These are phyloP conservation scores for Heliconius charithonia DNA, from an alignment of 2,888 invertebrate genomes.

Conservation along the genomic window DNA sequence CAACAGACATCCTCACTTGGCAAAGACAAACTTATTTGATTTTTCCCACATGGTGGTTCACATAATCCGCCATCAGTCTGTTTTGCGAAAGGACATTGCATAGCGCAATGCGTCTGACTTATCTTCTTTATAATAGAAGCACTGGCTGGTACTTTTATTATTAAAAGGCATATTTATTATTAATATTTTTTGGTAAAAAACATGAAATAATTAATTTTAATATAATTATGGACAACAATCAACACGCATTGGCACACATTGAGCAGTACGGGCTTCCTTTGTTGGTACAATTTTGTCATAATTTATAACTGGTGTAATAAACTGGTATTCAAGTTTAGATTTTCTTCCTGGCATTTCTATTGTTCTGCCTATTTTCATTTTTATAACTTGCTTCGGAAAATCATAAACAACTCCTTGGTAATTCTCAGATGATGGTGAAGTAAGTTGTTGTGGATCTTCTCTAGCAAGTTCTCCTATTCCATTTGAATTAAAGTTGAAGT, in stretches of 20 bases:
- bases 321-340: conserved; percentile 74
- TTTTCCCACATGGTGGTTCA: conserved; percentile 72
- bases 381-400: conserved; percentile 71
- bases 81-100: conserved; percentile 70
- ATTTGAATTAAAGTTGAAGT: conserved; percentile 73
- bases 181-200: neutral
- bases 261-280: conserved; percentile 69
- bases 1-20: conserved; percentile 72
- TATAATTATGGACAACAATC: conserved; percentile 53
- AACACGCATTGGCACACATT: conserved; percentile 62
- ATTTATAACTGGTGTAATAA: conserved; percentile 67
- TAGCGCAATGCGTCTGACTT: conserved; percentile 73
- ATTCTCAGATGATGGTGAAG: conserved; percentile 59
- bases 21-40: conserved; percentile 71
- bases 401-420: conserved; percentile 73
- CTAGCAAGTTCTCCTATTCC: conserved; percentile 73
- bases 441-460: conserved; percentile 70
- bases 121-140: conserved; percentile 77
- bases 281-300: conserved; percentile 63
- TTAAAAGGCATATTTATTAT: conserved; percentile 27
- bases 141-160: conserved; percentile 74
- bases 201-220: neutral
- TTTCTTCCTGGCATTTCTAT: conserved; percentile 74
- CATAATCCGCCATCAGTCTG: conserved; percentile 60
- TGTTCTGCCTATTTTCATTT: conserved; percentile 69